Evolutionary conservation across 2,888 invertebrate genomes (phyloP), one percentile per base, ranked within the genome.

Genomic region (Neoaliturus tenellus): DNA sequence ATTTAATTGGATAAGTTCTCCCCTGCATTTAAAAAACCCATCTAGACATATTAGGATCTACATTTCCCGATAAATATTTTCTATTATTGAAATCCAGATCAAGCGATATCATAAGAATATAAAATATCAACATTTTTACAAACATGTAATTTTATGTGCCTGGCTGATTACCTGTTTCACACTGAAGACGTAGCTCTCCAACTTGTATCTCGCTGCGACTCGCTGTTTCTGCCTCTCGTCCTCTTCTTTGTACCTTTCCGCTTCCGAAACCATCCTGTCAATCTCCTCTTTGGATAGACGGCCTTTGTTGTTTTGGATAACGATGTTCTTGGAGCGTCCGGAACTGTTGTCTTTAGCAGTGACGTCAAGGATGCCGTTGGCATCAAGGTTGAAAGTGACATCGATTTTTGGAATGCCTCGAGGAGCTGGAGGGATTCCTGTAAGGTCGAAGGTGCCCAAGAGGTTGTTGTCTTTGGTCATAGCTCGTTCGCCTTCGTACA

Each of bases 381-480:
- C 91, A 86, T 92, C 91, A 82, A 84, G 67, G 89, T 97, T 97
- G 87, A 98, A 98, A 0, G 96, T 96, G 0, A 97, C 96, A 90
- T 96, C 92, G 87, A 95, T 93, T 91, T 95, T 95, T 0, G 95
- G 95, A 1, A 95, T 92, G 23, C 97, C 97, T 86, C 97, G 92
- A 0, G 97, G 96, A 0, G 96, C 96, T 35, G 97, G 97, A 31
- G 97, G 89, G 41, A 91, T 91, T 17, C 97, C 97, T 6, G 94
- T 93, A 23, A 96, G 91, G 88, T 95, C 96, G 88, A 96, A 96
- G 44, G 44, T 44, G 44, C 44, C 44, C 6, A 44, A 17, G 17
- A 44, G 44, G 44, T 44, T 44, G 44, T 98, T 98, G 89, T 98
- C 98, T 90, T 94, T 97, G 12, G 98, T 98, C 96, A 97, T 95